A percentile compares a stretch with the other conserved stretches of the same genome.
These are phyloP conservation scores for Romanomermis culicivorax DNA, from an alignment of 2,888 invertebrate genomes.

Conservation along the genomic window DNA sequence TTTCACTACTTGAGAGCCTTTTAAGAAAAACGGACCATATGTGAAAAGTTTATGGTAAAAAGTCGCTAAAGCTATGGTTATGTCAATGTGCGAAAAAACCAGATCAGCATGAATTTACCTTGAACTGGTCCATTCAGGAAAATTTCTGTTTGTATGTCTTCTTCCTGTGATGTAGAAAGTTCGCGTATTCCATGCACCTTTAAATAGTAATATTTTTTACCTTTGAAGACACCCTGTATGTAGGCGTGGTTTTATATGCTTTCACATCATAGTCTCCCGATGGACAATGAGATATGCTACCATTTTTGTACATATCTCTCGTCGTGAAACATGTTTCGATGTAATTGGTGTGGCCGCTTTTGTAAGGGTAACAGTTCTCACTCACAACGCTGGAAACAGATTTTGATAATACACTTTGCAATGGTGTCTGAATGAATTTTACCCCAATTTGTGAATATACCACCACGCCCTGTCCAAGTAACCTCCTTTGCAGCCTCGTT, in stretches of 20 bases:
- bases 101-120: constrained; percentile 35
- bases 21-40: too few species aligned
- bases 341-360: constrained; percentile 38
- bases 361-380: constrained; percentile 59
- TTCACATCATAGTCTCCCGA: constrained; percentile 22
- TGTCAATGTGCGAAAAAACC: too few species aligned
- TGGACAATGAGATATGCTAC: constrained; percentile 23
- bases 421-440: not conserved
- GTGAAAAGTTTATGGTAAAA: too few species aligned
- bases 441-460: constrained; percentile 50
- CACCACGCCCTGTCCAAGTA: constrained; percentile 77
- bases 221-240: constrained; percentile 30
- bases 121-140: constrained; percentile 74
- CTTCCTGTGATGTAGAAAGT: constrained; percentile 28
- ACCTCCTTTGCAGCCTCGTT: constrained; percentile 63
- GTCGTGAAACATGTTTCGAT: constrained; percentile 43
- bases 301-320: constrained; percentile 28
- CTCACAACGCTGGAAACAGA: constrained; percentile 47
- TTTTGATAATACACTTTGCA: not conserved
- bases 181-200: not conserved
- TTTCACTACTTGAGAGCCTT: too few species aligned
- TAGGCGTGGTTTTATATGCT: constrained; percentile 32
- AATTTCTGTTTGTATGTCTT: constrained; percentile 77
- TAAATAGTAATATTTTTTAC: constrained; percentile 15
- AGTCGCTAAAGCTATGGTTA: too few species aligned